A percentile compares a stretch with the other conserved stretches of the same genome.
Conservation (phyloP, 1,140 invertebrate species). For the Argopecten irradians region DNA sequence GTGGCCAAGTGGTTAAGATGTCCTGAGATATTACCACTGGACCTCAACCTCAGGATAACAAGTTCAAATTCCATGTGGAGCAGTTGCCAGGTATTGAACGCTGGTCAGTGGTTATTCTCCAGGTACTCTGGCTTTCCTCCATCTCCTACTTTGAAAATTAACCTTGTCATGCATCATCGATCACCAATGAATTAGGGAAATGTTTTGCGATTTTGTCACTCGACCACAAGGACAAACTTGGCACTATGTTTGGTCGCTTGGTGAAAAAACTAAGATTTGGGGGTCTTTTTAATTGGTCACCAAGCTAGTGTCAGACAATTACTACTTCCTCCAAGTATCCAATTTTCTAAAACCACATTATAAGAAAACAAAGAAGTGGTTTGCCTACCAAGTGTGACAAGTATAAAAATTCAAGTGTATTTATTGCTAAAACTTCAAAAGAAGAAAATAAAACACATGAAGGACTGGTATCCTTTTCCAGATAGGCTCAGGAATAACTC, state of each 20-base stretch:
- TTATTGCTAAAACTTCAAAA: neutral
- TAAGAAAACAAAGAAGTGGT: neutral
- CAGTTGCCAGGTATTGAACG: too few relatives aligned
- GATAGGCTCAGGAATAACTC: neutral
- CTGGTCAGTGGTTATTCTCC: too few relatives aligned
- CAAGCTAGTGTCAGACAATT: neutral
- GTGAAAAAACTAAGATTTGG: neutral
- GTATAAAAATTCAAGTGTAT: neutral
- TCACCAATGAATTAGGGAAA: too few relatives aligned
- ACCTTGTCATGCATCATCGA: too few relatives aligned
- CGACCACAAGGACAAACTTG: neutral
- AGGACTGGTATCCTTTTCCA: neutral
- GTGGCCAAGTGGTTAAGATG: too few relatives aligned
- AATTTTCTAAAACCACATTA: neutral
- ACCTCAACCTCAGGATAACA: too few relatives aligned
- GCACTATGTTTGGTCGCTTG: neutral
- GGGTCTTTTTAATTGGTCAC: constrained; percentile 15
- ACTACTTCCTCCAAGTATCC: neutral
- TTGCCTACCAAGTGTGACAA: neutral
- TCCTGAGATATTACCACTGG: too few relatives aligned
- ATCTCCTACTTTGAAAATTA: too few relatives aligned
- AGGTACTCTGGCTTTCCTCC: too few relatives aligned
- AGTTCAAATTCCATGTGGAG: too few relatives aligned
- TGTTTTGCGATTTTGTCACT: too few relatives aligned
- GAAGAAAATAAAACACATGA: neutral